Conservation (phyloP, 2,113 vertebrate genomes). For the Euleptes europaea region DNA sequence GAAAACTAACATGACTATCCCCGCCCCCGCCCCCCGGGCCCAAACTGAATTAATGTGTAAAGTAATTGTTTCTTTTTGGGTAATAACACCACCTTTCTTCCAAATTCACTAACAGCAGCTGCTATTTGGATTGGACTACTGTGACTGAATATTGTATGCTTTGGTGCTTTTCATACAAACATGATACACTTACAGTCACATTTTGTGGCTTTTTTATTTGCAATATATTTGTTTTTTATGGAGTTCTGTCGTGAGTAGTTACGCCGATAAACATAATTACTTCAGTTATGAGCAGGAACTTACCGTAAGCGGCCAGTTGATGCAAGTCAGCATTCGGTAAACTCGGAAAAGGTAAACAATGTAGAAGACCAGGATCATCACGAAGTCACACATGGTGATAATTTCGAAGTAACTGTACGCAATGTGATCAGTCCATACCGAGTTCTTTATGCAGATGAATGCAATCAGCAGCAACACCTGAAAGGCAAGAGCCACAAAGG, state of each 20-base stretch:
- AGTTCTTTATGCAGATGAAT: constrained; percentile 84
- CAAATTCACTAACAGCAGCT: background rate
- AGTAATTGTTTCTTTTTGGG: background rate
- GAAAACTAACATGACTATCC: no score
- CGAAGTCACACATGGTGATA: constrained; percentile 86
- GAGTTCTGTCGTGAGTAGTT: no score
- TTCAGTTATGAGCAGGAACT: constrained; percentile 44
- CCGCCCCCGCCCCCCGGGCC: no score
- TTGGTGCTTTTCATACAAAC: background rate
- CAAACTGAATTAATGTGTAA: no score
- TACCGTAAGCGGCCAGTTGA: constrained; percentile 93
- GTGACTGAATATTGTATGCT: background rate
- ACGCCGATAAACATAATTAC: background rate
- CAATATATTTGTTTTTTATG: no score
- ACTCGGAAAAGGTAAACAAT: constrained; percentile 85
- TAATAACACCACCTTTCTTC: background rate
- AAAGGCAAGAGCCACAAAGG: constrained; percentile 9
- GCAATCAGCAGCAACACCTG: constrained; percentile 85
- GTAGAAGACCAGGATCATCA: constrained; percentile 89
- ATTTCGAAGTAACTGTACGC: constrained; percentile 89
- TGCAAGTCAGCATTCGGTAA: constrained; percentile 84
- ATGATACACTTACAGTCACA: background rate
- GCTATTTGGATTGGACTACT: background rate
- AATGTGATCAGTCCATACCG: constrained; percentile 69
- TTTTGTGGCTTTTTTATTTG: background rate